These are phyloP conservation scores for Sebastes iracundus DNA, from an alignment of 2,797 vertebrate species.

Conservation along the genomic window DNA sequence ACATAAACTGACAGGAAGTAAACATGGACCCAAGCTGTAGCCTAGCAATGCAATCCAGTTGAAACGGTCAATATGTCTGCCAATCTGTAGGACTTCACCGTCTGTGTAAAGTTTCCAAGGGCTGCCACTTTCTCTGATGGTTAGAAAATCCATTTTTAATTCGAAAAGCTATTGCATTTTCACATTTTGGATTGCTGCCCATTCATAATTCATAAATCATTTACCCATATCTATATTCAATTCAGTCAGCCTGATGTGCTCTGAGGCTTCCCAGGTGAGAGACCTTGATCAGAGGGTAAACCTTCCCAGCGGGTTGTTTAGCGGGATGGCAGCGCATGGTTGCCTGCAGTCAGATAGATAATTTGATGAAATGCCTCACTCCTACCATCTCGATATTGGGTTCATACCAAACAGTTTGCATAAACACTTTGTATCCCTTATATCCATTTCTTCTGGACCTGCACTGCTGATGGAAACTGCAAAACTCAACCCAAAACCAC, in stretches of 20 bases:
- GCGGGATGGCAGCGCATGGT: slow-evolving; percentile 22
- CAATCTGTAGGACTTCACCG: slow-evolving; percentile 3
- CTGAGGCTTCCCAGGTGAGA: slow-evolving; percentile 62
- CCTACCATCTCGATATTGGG: not conserved
- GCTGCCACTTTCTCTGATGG: slow-evolving; percentile 38
- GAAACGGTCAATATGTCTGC: not conserved
- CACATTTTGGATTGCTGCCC: slow-evolving; percentile 66
- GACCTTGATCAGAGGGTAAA: slow-evolving; percentile 78
- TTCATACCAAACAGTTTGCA: not conserved
- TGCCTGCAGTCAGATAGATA: slow-evolving; percentile 42
- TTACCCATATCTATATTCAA: slow-evolving; percentile 73
- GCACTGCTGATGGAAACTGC: not conserved
- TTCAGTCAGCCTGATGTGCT: slow-evolving; percentile 67
- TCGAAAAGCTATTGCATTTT: slow-evolving; percentile 69
- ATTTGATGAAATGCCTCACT: slow-evolving; percentile 37
- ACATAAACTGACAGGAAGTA: too few species aligned
- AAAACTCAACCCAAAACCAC: not conserved
- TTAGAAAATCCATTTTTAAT: slow-evolving; percentile 66
- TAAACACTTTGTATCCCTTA: not conserved
- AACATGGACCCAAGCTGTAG: too few species aligned
- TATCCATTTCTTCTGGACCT: not conserved
- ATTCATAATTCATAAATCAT: slow-evolving; percentile 79
- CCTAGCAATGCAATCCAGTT: too few species aligned
- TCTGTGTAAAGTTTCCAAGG: slow-evolving; percentile 19
- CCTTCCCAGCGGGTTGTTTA: slow-evolving; percentile 26